Conservation (phyloP, 2,113 vertebrate genomes). For the Athene cunicularia region DNA sequence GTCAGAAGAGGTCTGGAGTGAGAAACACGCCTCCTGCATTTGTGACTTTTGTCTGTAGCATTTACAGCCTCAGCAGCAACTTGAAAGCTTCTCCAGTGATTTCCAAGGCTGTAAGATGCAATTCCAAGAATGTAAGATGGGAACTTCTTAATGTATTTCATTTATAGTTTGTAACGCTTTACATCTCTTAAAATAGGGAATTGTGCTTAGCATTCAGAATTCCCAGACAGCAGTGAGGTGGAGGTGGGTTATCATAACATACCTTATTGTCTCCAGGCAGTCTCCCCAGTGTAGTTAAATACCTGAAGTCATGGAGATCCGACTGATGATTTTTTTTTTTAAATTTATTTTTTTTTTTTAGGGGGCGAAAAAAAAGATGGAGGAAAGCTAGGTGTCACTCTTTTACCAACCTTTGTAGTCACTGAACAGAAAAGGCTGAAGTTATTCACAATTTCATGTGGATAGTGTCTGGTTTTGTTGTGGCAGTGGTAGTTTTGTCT, state of each 20-base stretch:
- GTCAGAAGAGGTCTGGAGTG: background rate
- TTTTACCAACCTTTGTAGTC: background rate
- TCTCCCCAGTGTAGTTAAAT: background rate
- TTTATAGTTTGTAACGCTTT: background rate
- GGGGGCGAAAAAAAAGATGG: fast-evolving
- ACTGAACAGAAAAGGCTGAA: background rate
- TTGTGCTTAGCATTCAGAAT: background rate
- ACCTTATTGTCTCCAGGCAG: background rate
- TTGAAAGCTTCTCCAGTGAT: background rate
- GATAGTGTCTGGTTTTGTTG: background rate
- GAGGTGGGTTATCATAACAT: background rate
- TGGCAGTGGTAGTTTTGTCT: background rate
- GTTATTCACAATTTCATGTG: background rate
- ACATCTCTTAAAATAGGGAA: background rate
- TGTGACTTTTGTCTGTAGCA: background rate
- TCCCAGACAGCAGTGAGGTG: background rate
- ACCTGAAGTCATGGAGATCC: background rate
- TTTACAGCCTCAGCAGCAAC: background rate
- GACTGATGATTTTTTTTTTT: background rate
- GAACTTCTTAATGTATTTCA: background rate
- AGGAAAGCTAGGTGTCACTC: background rate
- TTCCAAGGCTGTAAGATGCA: background rate
- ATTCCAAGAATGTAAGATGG: background rate
- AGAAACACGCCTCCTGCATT: background rate
- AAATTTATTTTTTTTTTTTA: background rate